Conservation (phyloP, 2,113 vertebrate genomes). For the Gasterosteus nipponicus region DNA sequence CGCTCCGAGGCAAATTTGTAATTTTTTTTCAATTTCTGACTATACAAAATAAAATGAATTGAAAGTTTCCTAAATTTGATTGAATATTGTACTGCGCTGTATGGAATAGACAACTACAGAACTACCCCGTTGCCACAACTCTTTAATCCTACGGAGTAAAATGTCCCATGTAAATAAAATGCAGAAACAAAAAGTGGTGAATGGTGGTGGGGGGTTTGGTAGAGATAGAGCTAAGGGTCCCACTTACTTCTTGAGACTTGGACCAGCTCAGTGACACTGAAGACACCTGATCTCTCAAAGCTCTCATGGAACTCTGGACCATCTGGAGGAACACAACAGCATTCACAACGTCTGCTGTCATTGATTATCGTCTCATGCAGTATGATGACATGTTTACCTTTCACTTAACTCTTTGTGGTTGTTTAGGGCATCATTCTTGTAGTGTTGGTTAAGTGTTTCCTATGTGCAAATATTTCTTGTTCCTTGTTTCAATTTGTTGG, state of each 20-base stretch:
- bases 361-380: background rate
- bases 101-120: too few species aligned
- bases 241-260: conserved; percentile 97
- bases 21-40: too few species aligned
- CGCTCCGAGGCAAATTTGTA: too few species aligned
- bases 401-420: background rate
- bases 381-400: background rate
- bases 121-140: too few species aligned
- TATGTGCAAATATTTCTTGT: background rate
- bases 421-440: background rate
- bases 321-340: conserved; percentile 79
- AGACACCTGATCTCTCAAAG: conserved; percentile 96
- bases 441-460: background rate
- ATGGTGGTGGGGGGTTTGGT: background rate
- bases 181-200: background rate
- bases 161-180: background rate
- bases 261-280: conserved; percentile 98
- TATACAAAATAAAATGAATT: too few species aligned
- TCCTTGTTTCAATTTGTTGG: background rate
- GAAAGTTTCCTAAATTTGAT: background rate
- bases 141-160: background rate
- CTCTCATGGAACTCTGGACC: conserved; percentile 96
- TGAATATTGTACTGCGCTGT: background rate
- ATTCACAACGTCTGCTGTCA: conserved; percentile 5
- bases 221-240: background rate